Percentiles rank a stretch among this genome's conserved stretches.
These are phyloP conservation scores for Drosophila sordidula DNA, from an alignment of 2,888 invertebrate genomes.

Conservation along the genomic window DNA sequence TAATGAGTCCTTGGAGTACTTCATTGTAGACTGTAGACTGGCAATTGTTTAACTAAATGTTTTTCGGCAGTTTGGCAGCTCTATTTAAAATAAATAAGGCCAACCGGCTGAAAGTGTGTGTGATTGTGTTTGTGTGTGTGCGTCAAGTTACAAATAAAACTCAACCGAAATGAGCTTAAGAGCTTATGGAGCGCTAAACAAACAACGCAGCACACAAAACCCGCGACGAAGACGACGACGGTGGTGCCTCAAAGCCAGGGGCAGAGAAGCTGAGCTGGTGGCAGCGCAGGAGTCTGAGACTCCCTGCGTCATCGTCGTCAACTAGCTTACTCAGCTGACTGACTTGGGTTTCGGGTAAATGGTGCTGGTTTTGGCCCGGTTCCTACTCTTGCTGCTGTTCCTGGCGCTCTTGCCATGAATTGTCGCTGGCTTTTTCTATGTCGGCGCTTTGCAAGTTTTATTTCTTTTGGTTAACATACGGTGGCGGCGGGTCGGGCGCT, in stretches of 20 bases:
- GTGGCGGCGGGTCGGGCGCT: conserved; percentile 19
- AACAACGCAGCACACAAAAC: conserved; percentile 75
- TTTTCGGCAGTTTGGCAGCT: conserved; percentile 67
- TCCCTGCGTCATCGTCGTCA: conserved; percentile 43
- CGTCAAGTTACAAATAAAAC: conserved; percentile 80
- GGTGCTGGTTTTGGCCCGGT: conserved; percentile 1
- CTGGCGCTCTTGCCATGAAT: conserved; percentile 6
- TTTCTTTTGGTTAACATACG: conserved; percentile 36
- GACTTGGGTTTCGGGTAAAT: conserved; percentile 27
- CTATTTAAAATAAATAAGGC: conserved; percentile 76
- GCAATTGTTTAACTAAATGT: conserved; percentile 76
- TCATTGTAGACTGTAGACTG: conserved; percentile 29
- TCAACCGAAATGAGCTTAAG: conserved; percentile 79
- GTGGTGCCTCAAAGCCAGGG: conserved; percentile 1
- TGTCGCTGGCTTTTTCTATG: conserved; percentile 49
- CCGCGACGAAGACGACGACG: conserved; percentile 57
- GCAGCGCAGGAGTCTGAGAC: conserved; percentile 5
- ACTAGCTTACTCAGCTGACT: conserved; percentile 58
- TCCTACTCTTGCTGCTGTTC: conserved; percentile 1
- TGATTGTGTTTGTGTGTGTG: conserved; percentile 50
- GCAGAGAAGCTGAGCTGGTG: background rate
- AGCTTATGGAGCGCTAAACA: conserved; percentile 80
- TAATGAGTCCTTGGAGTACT: conserved; percentile 24
- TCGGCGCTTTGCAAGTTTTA: conserved; percentile 39
- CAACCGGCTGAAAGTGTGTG: conserved; percentile 30